Evolutionary conservation across 2,888 invertebrate genomes (phyloP), one percentile per base, ranked within the genome.

Genomic region (Mechanitis mazaeus): DNA sequence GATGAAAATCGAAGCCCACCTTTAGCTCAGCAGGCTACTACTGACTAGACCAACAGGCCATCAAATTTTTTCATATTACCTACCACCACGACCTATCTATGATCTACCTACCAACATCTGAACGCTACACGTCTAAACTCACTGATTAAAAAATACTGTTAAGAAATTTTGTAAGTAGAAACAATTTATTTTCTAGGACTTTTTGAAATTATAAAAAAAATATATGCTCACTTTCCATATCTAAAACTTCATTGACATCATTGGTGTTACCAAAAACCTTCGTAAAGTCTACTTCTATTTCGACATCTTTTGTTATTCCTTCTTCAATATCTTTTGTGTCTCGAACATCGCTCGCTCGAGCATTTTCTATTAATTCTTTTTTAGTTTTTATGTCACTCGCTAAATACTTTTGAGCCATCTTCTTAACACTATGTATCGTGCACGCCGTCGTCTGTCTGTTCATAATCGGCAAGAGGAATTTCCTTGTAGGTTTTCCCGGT

Each of bases 201-300:
- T 20, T 20, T 20, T 20, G 20, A 42, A 31, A 42, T 55, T 42
- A 54, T 11, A 3, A 9, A 59, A 59, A 56, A 56, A 20, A 54
- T 20, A 58, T 47, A 33, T 42, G 84, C 87, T 85, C 47, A 89
- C 89, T 72, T 69, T 90, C 87, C 57, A 69, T 61, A 74, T 89
- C 85, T 66, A 90, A 71, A 1, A 85, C 60, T 50, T 84, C 81
- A 53, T 85, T 86, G 9, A 90, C 70, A 38, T 91, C 87, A 61
- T 83, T 86, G 4, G 77, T 80, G 33, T 66, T 80, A 2, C 87
- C 88, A 56, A 87, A 90, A 12, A 89, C 70, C 68, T 83, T 84
- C 6, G 83, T 65, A 63, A 76, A 81, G 62, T 80, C 78, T 4
- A 74, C 56, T 55, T 74, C 75, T 1, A 55, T 45, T 4, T 38